Evolutionary conservation across 2,888 invertebrate genomes (phyloP).

Genomic region (Heterodera filipjevi): DNA sequence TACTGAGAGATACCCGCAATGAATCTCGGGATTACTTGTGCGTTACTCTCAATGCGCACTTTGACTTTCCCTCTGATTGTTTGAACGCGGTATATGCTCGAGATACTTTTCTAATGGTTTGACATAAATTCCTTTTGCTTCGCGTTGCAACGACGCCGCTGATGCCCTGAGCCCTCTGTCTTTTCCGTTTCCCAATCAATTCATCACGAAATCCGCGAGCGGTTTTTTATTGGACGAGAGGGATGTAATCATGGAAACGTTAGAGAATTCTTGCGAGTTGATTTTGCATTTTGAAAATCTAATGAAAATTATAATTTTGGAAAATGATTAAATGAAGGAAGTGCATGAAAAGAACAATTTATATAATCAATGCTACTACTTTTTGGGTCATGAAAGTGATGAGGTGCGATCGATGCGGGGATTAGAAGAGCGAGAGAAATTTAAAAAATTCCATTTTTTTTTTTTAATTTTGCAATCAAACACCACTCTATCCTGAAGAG

Average conservation of each 20-base stretch:
- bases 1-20: background rate
- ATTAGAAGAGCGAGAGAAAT: too few species aligned
- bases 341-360: background rate
- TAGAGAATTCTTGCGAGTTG: too few species aligned
- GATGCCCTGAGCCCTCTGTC: too few species aligned
- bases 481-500: too few species aligned
- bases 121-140: background rate
- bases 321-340: background rate
- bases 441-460: too few species aligned
- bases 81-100: background rate
- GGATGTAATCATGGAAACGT: background rate
- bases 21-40: background rate
- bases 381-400: too few species aligned
- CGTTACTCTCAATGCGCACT: slow-evolving; percentile 2
- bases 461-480: too few species aligned
- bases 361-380: background rate
- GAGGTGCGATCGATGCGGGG: too few species aligned
- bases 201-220: too few species aligned
- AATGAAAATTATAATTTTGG: too few species aligned
- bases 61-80: background rate
- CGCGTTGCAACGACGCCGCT: too few species aligned
- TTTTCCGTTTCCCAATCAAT: background rate
- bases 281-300: background rate
- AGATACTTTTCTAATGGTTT: background rate
- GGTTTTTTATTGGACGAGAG: background rate